Evolutionary conservation across 2,113 vertebrate species (phyloP), one percentile per base, ranked within the genome.

Genomic region (Corythornis madagascariensis): DNA sequence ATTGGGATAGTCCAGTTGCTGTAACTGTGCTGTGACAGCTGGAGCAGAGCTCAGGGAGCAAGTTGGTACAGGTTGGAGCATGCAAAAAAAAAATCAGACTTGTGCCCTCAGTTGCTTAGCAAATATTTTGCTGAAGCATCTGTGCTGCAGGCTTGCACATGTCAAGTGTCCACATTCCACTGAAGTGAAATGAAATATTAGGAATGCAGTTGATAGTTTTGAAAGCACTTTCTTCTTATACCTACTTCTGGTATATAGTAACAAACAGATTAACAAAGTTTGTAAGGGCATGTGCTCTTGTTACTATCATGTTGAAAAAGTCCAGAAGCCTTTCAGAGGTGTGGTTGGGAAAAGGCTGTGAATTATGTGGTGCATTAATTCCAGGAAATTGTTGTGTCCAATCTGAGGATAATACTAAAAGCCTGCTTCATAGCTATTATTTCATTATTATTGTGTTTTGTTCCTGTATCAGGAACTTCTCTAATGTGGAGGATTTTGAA

Each of bases 321-420:
- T 88, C 74, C 64, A 55, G 47, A 70, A 42, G 56, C 55, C 56
- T 85, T 93, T 76, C 72, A 91, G 71, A 86, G 89, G 67, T 91
- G 78, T 83, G 67, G 67, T 17, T 91, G n/a, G 87, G 57, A 94
- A 85, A 93, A 75, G 7, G 11, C 56, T 86, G 47, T 91, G 74
- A 94, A 84, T 96, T 85, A 87, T 92, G 47, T 86, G 84, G 69
- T 84, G 64, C 25, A 77, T 87, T 96, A 91, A 57, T 94, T 95
- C 92, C 63, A 95, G 77, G 61, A 87, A 93, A 73, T 56, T 74
- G 38, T 88, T 95, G 42, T 61, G 88, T 86, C 69, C 83, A 45
- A 17, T 61, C 76, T 82, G 82, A 86, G 28, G 61, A 48, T 82
- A 74, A 57, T 91, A 67, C 76, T 89, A 88, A 80, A 43, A 83